A percentile compares a stretch with the other conserved stretches of the same genome.
Conservation (phyloP, 2,888 invertebrate genomes). For the Caenorhabditis sp. region DNA sequence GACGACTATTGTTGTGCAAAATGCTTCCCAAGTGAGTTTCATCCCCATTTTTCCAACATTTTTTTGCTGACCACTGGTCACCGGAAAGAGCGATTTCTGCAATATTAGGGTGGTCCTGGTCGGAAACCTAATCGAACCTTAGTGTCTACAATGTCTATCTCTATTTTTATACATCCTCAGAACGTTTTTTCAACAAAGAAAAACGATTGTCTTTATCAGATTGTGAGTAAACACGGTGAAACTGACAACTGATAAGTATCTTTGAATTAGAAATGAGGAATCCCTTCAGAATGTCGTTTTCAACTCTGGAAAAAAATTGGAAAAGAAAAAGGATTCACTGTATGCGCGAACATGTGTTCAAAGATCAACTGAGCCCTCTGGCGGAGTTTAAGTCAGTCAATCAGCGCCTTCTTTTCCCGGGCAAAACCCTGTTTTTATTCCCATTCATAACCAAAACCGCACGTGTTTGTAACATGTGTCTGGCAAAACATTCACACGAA, state of each 20-base stretch:
- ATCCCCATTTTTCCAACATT: background rate
- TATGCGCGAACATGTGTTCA: conserved; percentile 36
- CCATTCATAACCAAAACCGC: conserved; percentile 16
- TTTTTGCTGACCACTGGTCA: conserved; percentile 33
- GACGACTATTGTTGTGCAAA: conserved; percentile 65
- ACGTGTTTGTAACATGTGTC: background rate
- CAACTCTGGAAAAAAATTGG: background rate
- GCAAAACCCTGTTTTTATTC: background rate
- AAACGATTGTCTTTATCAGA: background rate
- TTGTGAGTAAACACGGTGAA: conserved; percentile 25
- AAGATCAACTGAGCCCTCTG: conserved; percentile 46
- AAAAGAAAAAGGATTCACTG: conserved; percentile 1
- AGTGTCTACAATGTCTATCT: conserved; percentile 2
- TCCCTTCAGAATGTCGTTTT: conserved; percentile 17
- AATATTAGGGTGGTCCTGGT: conserved; percentile 6
- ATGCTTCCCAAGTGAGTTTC: conserved; percentile 67
- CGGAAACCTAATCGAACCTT: background rate
- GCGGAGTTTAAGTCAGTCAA: conserved; percentile 14
- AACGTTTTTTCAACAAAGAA: background rate
- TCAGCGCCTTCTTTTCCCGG: too few relatives aligned
- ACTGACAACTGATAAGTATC: conserved; percentile 21
- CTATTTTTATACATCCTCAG: conserved; percentile 4
- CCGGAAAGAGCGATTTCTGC: conserved; percentile 14
- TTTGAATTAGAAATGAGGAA: background rate
- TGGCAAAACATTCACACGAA: conserved; percentile 37